phyloP scores from a whole-genome alignment of 2,113 vertebrate genomes.

The Etia nguti region DNA sequence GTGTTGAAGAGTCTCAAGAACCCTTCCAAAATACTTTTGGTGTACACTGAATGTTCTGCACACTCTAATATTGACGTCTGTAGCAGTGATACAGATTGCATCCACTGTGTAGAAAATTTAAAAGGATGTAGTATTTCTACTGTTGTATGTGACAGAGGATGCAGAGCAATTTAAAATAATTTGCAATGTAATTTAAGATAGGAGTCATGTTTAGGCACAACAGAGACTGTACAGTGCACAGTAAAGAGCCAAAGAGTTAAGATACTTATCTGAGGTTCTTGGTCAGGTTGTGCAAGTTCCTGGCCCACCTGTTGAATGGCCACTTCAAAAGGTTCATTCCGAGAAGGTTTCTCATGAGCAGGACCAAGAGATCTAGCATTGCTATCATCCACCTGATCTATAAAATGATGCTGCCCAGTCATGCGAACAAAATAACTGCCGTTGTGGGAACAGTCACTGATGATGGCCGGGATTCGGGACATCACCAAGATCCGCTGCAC shows the following conservation, averaged over 20 bases:
- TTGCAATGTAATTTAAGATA: not conserved
- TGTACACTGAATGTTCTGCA: not conserved
- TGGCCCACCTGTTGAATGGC: conserved; percentile 65
- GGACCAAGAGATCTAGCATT: conserved; percentile 74
- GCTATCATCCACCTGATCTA: conserved; percentile 78
- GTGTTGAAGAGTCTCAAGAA: not conserved
- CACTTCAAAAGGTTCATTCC: not conserved
- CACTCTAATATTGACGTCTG: not conserved
- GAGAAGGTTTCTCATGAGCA: conserved; percentile 76
- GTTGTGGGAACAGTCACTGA: not conserved
- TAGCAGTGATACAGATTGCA: not conserved
- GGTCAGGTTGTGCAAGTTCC: conserved; percentile 82
- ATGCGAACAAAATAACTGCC: not conserved
- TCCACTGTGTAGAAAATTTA: not conserved
- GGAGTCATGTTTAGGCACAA: not conserved
- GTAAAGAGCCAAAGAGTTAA: not conserved
- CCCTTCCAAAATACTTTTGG: not conserved
- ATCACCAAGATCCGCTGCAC: not conserved
- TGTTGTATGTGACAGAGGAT: not conserved
- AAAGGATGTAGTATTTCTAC: not conserved
- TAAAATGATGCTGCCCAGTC: not conserved
- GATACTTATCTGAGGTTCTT: not conserved
- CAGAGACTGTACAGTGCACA: not conserved
- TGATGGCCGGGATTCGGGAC: not conserved
- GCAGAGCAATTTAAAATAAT: not conserved